These are phyloP conservation scores for Lepidurus apus DNA, from an alignment of 1,140 invertebrate species.

Conservation along the genomic window DNA sequence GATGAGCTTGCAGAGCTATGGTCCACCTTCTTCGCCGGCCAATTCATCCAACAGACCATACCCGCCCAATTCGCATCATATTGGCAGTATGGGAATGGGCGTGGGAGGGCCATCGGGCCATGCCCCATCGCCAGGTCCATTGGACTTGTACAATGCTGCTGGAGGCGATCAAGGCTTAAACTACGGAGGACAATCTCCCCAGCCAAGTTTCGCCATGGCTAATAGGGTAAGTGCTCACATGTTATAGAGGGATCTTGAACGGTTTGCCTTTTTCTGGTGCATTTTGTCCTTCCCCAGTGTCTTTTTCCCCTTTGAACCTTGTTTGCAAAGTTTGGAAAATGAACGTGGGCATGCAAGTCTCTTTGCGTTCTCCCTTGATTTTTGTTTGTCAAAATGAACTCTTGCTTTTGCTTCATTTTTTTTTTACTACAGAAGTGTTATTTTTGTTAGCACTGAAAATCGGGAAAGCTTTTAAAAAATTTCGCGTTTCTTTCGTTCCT, in stretches of 20 bases:
- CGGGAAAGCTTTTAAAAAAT: no score
- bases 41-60: background rate
- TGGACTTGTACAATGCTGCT: slow-evolving; percentile 7
- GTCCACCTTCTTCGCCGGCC: background rate
- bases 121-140: background rate
- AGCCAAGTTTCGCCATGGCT: slow-evolving; percentile 8
- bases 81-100: background rate
- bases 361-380: background rate
- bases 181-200: background rate
- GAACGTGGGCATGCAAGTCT: no score
- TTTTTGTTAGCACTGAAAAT: no score
- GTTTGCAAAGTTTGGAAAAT: no score
- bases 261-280: background rate
- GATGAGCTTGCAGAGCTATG: slow-evolving; percentile 9
- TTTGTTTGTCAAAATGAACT: background rate
- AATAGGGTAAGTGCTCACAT: background rate
- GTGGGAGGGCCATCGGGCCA: slow-evolving; percentile 3
- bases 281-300: no score
- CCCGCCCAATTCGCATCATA: slow-evolving; percentile 3
- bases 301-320: no score
- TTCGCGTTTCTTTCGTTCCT: no score
- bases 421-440: no score
- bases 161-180: slow-evolving; percentile 1
- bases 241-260: background rate
- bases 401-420: no score